Base-by-base conservation (phyloP, 2,888 invertebrate genomes). In the Epirrita christyi region DNA sequence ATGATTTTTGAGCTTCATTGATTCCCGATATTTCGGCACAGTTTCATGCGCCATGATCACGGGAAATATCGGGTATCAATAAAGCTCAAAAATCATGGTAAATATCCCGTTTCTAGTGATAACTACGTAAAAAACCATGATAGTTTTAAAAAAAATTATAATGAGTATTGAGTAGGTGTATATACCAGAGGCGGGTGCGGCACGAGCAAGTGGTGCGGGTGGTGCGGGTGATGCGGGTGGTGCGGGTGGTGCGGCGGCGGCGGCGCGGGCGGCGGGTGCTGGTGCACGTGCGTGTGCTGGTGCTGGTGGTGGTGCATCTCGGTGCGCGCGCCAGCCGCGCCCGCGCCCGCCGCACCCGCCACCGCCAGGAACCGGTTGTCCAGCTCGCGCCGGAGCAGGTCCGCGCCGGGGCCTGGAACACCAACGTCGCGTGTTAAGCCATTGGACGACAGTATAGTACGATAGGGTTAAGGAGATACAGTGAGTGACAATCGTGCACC, bases 241-340 rank as follows among this genome's bases (percentile, higher is more conserved):
- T 36, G 76, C 68, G 51, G 73, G 67, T 96, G 97, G 86, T 96
- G 97, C 63, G 96, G 95, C 81, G 96, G 96, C 13, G 96, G 96
- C 77, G 46, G 57, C 94, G 93, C 48, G 95, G 93, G 82, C 55
- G 96, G 93, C 68, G 96, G 96, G 83, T 97, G 96, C 80, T 97
- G 97, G 92, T 97, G 97, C 76, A 97, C 96, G 87, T 97, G 97
- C 51, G 97, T 97, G 85, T 97, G 97, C 81, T 97, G 97, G 89
- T 97, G 78, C 86, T 97, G 97, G 93, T 97, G 97, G 92, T 97
- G 97, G 86, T 97, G 97, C 94, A 97, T 95, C 92, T 97, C 97
- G 48, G 97, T 97, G 76, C 96, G 94, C 78, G 96, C 93, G 86
- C 82, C 92, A 71, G 95, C 78, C 71, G 96, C 96, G 81, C 95